Conservation (phyloP, 2,113 vertebrate genomes). For the Nycticryphes semicollaris region DNA sequence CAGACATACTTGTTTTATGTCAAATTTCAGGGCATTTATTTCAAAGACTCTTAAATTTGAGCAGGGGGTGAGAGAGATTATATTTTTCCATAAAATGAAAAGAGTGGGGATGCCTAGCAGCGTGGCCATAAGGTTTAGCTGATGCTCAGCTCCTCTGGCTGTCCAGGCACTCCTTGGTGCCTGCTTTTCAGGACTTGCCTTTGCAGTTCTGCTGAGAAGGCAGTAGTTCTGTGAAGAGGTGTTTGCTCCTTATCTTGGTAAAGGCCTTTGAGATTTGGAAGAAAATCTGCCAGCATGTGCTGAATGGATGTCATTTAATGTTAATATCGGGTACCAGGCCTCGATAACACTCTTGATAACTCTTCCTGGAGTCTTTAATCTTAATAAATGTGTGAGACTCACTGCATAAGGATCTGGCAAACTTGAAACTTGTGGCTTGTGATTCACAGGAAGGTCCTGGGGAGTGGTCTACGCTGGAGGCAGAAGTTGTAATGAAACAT, state of each 20-base stretch:
- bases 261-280: neutral
- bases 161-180: neutral
- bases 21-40: neutral
- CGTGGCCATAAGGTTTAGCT: accelerated
- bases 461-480: conserved; percentile 89
- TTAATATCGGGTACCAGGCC: neutral
- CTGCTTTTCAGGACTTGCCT: neutral
- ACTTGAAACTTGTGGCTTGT: neutral
- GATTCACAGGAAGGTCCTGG: conserved; percentile 91
- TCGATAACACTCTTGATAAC: neutral
- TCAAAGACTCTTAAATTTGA: neutral
- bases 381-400: neutral
- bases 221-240: neutral
- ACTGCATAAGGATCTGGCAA: neutral
- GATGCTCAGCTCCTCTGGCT: neutral
- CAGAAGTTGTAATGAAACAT: conserved; percentile 94
- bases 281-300: neutral
- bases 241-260: neutral
- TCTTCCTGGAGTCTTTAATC: neutral
- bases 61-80: neutral
- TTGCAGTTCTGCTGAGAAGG: neutral
- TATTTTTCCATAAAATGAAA: neutral
- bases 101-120: neutral
- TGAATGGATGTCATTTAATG: neutral
- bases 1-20: neutral